These are phyloP conservation scores for Cheilosia variabilis DNA, from an alignment of 2,888 invertebrate genomes.

Conservation along the genomic window DNA sequence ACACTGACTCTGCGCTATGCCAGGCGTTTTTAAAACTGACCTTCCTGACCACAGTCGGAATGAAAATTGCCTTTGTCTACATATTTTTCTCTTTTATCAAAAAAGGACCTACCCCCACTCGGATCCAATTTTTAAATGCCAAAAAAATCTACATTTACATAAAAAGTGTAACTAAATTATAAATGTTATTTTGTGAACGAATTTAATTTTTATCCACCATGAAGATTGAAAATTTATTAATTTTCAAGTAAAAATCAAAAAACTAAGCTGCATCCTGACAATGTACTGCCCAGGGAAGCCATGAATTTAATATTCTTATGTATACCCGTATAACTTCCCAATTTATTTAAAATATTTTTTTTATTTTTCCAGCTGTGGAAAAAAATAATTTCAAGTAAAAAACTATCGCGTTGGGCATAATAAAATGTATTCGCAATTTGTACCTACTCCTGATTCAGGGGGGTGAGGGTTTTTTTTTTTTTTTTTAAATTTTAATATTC, in stretches of 20 bases:
- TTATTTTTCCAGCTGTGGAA: neutral
- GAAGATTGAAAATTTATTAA: slow-evolving; percentile 15
- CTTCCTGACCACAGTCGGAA: no score
- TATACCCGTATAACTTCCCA: slow-evolving; percentile 9
- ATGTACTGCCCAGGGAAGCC: neutral
- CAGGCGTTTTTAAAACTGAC: no score
- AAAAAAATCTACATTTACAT: no score
- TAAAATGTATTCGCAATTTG: slow-evolving; percentile 6
- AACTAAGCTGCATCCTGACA: neutral
- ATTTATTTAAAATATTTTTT: slow-evolving; percentile 6
- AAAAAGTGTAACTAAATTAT: neutral
- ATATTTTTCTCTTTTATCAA: no score
- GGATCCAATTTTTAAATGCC: no score
- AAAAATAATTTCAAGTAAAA: slow-evolving; percentile 26
- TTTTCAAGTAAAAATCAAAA: neutral
- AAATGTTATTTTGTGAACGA: neutral
- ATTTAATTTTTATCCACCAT: neutral
- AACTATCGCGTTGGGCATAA: neutral
- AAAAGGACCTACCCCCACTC: no score
- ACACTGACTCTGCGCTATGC: no score
- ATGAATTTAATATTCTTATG: slow-evolving; percentile 6
- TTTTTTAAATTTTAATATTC: slow-evolving; percentile 15
- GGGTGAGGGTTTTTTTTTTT: neutral
- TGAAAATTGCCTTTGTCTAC: no score
- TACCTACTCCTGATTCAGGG: neutral